Conservation (phyloP, 2,797 vertebrate genomes). For the Hemitrygon akajei region DNA sequence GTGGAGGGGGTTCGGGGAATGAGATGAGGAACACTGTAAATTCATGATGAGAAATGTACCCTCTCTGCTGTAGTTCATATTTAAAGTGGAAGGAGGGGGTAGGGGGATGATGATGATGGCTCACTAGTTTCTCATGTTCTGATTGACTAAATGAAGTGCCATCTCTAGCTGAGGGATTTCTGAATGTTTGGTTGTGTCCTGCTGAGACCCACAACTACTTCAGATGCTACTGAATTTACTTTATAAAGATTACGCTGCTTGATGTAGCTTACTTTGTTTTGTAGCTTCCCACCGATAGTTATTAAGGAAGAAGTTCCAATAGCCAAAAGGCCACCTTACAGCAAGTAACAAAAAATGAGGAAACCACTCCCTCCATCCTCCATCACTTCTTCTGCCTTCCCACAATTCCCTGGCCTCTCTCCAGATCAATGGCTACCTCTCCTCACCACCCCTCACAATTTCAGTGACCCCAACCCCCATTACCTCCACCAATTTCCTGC, state of each 20-base stretch:
- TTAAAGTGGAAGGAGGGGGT: background rate
- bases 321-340: background rate
- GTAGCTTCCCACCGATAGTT: background rate
- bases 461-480: background rate
- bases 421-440: background rate
- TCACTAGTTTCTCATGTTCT: background rate
- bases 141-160: background rate
- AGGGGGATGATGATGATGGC: background rate
- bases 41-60: background rate
- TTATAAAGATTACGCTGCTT: background rate
- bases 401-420: background rate
- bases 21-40: background rate
- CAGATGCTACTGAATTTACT: background rate
- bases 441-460: background rate
- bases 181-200: background rate
- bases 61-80: background rate
- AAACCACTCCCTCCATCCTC: background rate
- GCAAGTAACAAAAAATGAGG: no score
- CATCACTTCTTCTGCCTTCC: background rate
- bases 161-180: background rate
- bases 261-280: background rate
- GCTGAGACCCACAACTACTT: background rate
- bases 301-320: background rate
- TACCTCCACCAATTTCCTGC: background rate
- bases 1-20: background rate